phyloP scores from a whole-genome alignment of 2,888 invertebrate species.

The Suillia variegata region DNA sequence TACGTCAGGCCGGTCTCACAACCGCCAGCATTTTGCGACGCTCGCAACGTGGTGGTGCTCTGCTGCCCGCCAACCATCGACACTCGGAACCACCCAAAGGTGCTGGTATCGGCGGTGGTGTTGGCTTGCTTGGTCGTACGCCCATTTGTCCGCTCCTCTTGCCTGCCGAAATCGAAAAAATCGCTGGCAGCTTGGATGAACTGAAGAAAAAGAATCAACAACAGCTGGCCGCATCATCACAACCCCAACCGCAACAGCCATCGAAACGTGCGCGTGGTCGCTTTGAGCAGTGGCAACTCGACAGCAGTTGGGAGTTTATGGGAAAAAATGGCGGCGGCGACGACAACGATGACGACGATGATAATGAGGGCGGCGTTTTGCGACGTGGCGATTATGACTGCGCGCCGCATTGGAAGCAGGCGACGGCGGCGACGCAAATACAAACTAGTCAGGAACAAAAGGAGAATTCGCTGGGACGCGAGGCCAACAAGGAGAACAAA shows the following conservation, averaged over 20 bases:
- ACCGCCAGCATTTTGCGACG: conserved; percentile 56
- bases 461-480: conserved; percentile 48
- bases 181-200: conserved; percentile 59
- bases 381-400: conserved; percentile 57
- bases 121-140: no score
- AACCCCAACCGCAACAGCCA: conserved; percentile 32
- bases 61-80: conserved; percentile 63
- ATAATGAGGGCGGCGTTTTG: conserved; percentile 38
- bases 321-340: conserved; percentile 63
- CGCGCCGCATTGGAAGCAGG: conserved; percentile 52
- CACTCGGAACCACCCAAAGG: conserved; percentile 68
- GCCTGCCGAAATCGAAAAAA: conserved; percentile 61
- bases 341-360: conserved; percentile 37
- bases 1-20: conserved; percentile 63
- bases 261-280: conserved; percentile 57
- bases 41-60: conserved; percentile 52
- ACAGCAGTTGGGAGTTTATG: conserved; percentile 91
- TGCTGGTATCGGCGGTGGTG: conserved; percentile 45
- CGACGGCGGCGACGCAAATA: conserved; percentile 15
- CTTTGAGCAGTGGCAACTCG: conserved; percentile 77
- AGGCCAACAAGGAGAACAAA: conserved; percentile 43
- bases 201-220: conserved; percentile 63
- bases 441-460: conserved; percentile 39
- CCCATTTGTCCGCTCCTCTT: conserved; percentile 69
- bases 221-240: conserved; percentile 33